These are phyloP conservation scores for Brachypodius melanocephalos DNA, from an alignment of 2,113 vertebrate genomes.

Conservation along the genomic window DNA sequence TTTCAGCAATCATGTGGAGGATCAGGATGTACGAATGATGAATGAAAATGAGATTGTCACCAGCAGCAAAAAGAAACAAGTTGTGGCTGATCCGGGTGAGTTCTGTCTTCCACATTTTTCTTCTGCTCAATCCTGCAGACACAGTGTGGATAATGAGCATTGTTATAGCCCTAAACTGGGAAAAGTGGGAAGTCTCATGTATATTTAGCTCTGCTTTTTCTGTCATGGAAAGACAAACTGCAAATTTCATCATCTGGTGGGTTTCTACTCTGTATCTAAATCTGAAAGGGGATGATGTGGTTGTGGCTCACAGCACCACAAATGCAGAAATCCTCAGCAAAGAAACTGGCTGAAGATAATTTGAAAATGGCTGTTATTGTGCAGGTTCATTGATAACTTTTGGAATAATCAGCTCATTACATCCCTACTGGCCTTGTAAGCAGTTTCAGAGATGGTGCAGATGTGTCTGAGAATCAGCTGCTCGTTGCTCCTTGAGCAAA, in stretches of 20 bases:
- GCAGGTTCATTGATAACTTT: background rate
- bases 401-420: background rate
- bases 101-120: background rate
- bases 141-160: background rate
- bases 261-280: background rate
- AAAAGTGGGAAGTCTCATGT: background rate
- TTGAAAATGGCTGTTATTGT: background rate
- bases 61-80: slow-evolving; percentile 80
- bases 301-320: background rate
- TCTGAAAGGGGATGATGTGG: background rate
- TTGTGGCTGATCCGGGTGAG: slow-evolving; percentile 84
- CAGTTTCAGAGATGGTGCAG: background rate
- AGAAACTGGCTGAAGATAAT: background rate
- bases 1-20: slow-evolving; percentile 84
- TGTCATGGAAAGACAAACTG: background rate
- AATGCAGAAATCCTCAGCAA: background rate
- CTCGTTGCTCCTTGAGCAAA: background rate
- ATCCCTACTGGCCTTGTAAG: background rate
- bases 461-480: background rate
- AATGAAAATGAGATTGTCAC: slow-evolving; percentile 91
- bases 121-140: background rate
- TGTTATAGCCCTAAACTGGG: background rate
- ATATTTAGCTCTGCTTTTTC: background rate
- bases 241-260: background rate
- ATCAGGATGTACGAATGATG: slow-evolving; percentile 95